Base-by-base conservation (phyloP, 2,888 invertebrate species). In the Drosophila barbarae region DNA sequence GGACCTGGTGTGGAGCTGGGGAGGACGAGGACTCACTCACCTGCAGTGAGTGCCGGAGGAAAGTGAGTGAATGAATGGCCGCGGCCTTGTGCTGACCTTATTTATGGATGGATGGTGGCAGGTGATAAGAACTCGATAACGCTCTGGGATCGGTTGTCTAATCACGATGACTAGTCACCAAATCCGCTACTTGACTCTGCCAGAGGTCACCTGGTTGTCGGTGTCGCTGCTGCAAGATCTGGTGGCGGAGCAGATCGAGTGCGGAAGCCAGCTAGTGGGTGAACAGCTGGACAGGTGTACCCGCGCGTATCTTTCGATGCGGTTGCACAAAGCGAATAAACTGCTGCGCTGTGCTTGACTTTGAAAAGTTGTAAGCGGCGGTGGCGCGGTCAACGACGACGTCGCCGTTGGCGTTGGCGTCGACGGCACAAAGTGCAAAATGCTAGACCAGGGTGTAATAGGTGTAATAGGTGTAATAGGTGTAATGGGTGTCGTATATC, bases 281-380 rank as follows among this genome's bases (percentile, higher is more conserved):
- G 5, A 8, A 30, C 30, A 46, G 41, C 28, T 30, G 57, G 59
- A 13, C 58, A 59, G 58, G 47, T 65, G 46, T 68, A 30, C 18
- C 18, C 35, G 61, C 18, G 44, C 39, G 69, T 73, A 60, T 52
- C 71, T 77, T 63, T 58, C 77, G 77, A 73, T 69, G 63, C 69
- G 77, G 50, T 66, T 55, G 54, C 72, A 68, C 67, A 67, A 51
- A 53, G 52, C 72, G 52, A 74, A 70, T 81, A 70, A 83, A 65
- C 58, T 42, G 56, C 52, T 46, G 52, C 51, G 65, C 69, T 74
- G 54, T 49, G 66, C 69, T 76, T 75, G 75, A 78, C 83, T 83
- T 77, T 84, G 69, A 86, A 81, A 36, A 69, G 60, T 61, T 58
- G 58, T 70, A 56, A 69, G 55, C 56, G 55, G 53, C 57, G 44